A percentile compares a stretch with the other conserved stretches of the same genome.
Conservation (phyloP, 2,888 invertebrate genomes). For the Drosophila phalerata region DNA sequence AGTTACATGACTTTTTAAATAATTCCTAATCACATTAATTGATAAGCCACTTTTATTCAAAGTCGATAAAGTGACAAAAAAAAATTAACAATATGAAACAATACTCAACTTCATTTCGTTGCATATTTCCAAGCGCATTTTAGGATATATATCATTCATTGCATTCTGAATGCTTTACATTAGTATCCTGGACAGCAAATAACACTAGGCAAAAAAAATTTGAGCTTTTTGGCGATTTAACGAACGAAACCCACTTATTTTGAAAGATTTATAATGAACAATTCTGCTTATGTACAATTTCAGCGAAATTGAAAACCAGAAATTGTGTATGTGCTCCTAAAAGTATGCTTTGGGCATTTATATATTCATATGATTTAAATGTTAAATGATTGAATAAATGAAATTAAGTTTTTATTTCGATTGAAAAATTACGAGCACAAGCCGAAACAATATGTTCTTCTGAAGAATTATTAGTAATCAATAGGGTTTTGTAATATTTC, state of each 20-base stretch:
- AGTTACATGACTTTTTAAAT: not conserved
- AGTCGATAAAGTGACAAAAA: not conserved
- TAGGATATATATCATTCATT: not conserved
- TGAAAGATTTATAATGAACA: no score
- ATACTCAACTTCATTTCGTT: not conserved
- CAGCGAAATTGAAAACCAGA: not conserved
- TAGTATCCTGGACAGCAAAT: not conserved
- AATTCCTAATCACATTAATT: not conserved
- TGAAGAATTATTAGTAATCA: no score
- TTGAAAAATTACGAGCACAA: no score
- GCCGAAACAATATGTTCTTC: no score
- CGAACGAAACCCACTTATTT: no score
- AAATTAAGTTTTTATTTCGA: no score
- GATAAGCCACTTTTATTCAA: not conserved
- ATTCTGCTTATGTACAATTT: not conserved
- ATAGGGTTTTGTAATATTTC: no score
- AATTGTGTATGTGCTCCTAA: not conserved
- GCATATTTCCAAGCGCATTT: not conserved
- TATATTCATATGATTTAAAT: no score
- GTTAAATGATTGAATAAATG: no score
- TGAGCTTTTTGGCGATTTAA: no score
- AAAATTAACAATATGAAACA: no score
- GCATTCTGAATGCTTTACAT: not conserved
- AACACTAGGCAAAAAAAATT: no score
- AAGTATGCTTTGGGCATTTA: not conserved